A percentile compares a stretch with the other conserved stretches of the same genome.
Evolutionary conservation across 2,113 vertebrate species (phyloP).

Genomic region (Halichoeres trimaculatus): DNA sequence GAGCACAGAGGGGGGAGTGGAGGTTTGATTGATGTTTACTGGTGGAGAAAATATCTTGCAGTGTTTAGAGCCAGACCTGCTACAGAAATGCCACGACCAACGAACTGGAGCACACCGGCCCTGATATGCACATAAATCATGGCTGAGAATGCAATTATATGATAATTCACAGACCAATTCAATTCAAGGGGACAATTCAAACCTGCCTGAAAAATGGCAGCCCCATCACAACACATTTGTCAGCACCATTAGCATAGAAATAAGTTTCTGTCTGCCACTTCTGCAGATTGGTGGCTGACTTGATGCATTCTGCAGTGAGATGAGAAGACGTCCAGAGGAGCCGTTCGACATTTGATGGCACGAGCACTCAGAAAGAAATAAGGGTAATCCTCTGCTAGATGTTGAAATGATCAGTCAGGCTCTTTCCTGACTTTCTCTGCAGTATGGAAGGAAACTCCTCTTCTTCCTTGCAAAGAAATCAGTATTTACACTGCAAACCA

Average conservation of each 20-base stretch:
- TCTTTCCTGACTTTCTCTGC: slow-evolving; percentile 15
- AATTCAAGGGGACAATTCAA: slow-evolving; percentile 75
- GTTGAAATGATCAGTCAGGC: slow-evolving; percentile 8
- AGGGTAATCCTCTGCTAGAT: slow-evolving; percentile 4
- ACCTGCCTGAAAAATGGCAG: slow-evolving; percentile 71
- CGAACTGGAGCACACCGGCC: slow-evolving; percentile 35
- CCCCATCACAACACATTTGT: slow-evolving; percentile 76
- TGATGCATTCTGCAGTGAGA: slow-evolving; percentile 45
- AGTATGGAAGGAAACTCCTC: not conserved
- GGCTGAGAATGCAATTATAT: slow-evolving; percentile 78
- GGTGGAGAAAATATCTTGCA: slow-evolving; percentile 60
- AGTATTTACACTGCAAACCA: too few species aligned
- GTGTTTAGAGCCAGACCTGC: slow-evolving; percentile 53
- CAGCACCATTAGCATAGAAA: slow-evolving; percentile 86
- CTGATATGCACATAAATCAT: slow-evolving; percentile 71
- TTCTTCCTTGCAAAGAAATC: too few species aligned
- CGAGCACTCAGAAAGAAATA: slow-evolving; percentile 30
- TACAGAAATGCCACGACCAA: slow-evolving; percentile 59
- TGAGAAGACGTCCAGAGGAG: slow-evolving; percentile 51
- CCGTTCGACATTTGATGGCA: slow-evolving; percentile 62
- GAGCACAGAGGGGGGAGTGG: not conserved
- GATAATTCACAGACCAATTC: slow-evolving; percentile 79
- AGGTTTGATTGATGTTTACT: slow-evolving; percentile 55
- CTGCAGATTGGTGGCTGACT: slow-evolving; percentile 50
- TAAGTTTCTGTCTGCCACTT: slow-evolving; percentile 72